Evolutionary conservation across 2,888 invertebrate species (phyloP).

Genomic region (Stenchaetothrips biformis): DNA sequence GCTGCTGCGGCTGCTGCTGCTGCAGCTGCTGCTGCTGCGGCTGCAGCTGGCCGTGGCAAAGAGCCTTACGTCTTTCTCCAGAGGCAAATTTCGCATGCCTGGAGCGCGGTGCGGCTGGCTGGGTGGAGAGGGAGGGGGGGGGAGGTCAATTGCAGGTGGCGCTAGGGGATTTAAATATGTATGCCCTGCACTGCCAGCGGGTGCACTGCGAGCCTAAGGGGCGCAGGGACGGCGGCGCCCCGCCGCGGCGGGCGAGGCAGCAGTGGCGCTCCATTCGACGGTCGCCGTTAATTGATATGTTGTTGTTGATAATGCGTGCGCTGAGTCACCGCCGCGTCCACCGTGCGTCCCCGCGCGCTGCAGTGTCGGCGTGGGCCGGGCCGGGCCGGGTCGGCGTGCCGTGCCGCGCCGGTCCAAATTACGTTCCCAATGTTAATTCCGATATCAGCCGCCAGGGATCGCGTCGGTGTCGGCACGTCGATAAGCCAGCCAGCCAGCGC

Average conservation of each 20-base stretch:
- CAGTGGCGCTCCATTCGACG: not conserved
- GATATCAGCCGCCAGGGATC: not conserved
- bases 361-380: not conserved
- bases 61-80: constrained; percentile 9
- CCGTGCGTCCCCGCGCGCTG: not conserved
- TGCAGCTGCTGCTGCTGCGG: not conserved
- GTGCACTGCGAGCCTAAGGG: not conserved
- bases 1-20: not conserved
- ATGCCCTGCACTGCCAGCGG: not conserved
- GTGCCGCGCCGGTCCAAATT: not conserved
- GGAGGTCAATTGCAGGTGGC: too few species aligned
- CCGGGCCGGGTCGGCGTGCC: not conserved
- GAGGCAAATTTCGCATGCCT: not conserved
- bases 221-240: not conserved
- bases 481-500: too few species aligned
- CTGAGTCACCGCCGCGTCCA: not conserved
- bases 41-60: not conserved
- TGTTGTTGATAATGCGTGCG: too few species aligned
- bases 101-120: not conserved
- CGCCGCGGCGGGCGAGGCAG: too few species aligned
- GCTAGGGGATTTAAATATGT: too few species aligned
- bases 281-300: not conserved
- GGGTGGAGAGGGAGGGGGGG: too few species aligned
- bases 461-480: not conserved
- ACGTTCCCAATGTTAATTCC: constrained; percentile 18